phyloP scores from a whole-genome alignment of 2,797 vertebrate genomes.

The Falco novaeseelandiae region DNA sequence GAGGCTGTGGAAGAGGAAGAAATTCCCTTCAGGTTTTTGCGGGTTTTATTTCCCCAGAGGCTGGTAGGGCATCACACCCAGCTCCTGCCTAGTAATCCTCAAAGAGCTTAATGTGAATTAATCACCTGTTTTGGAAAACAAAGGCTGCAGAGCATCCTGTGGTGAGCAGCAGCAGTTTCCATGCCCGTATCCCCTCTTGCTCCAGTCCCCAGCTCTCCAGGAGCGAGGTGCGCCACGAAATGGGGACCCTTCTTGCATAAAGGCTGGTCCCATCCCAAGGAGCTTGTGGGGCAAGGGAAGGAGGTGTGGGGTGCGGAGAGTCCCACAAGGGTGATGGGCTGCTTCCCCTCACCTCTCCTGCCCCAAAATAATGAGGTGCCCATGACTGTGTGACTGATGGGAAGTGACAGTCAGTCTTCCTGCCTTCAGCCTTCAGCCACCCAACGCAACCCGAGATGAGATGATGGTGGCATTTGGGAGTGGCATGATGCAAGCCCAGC shows the following conservation, averaged over 20 bases:
- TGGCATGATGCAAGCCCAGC: not conserved
- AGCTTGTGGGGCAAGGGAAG: not conserved
- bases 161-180: not conserved
- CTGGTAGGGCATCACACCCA: not conserved
- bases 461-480: not conserved
- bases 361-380: not conserved
- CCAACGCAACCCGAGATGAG: not conserved
- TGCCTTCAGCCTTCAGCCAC: not conserved
- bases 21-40: not conserved
- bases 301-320: not conserved
- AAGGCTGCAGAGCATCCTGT: not conserved
- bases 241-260: not conserved
- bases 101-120: not conserved
- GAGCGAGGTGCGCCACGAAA: accelerated
- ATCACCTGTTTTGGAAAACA: not conserved
- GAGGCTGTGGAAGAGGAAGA: not conserved
- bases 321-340: accelerated
- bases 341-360: not conserved
- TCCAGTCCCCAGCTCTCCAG: accelerated
- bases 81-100: not conserved
- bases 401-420: not conserved
- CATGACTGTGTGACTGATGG: accelerated
- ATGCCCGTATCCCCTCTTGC: not conserved
- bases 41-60: not conserved
- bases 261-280: not conserved